These are phyloP conservation scores for Baccha elongata DNA, from an alignment of 2,888 invertebrate genomes.

Conservation along the genomic window DNA sequence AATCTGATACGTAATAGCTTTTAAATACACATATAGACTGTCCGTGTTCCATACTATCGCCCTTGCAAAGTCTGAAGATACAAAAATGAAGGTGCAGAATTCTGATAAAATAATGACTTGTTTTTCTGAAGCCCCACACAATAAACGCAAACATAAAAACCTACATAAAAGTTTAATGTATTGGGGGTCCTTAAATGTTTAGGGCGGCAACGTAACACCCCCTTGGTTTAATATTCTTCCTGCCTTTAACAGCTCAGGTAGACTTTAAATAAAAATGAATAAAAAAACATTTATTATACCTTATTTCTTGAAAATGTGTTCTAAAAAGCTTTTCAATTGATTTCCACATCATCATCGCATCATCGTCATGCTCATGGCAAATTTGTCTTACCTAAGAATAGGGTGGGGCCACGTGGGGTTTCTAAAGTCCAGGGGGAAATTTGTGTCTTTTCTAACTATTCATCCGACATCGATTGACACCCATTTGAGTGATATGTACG, in stretches of 20 bases:
- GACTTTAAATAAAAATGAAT: slow-evolving; percentile 10
- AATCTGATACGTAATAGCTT: slow-evolving; percentile 45
- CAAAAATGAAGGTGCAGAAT: background rate
- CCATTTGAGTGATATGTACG: slow-evolving; percentile 29
- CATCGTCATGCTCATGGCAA: slow-evolving; percentile 55
- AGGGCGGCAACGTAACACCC: background rate
- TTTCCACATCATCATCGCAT: slow-evolving; percentile 52
- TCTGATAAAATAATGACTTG: slow-evolving; percentile 25
- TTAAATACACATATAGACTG: no score
- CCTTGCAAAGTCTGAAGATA: background rate
- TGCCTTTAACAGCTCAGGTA: background rate
- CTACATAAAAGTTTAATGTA: slow-evolving; percentile 13
- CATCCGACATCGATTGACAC: slow-evolving; percentile 33
- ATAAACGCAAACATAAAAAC: slow-evolving; percentile 6
- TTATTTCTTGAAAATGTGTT: slow-evolving; percentile 34
- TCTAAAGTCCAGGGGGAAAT: background rate
- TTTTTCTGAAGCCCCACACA: background rate
- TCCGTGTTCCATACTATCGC: background rate
- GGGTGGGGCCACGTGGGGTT: background rate
- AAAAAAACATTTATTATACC: slow-evolving; percentile 11
- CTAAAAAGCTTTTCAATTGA: slow-evolving; percentile 68
- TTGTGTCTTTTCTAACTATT: slow-evolving; percentile 20
- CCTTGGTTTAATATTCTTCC: background rate
- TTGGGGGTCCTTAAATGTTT: background rate
- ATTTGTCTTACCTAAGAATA: slow-evolving; percentile 33